These are phyloP conservation scores for Zygaena filipendulae DNA, from an alignment of 2,888 invertebrate species.

Conservation along the genomic window DNA sequence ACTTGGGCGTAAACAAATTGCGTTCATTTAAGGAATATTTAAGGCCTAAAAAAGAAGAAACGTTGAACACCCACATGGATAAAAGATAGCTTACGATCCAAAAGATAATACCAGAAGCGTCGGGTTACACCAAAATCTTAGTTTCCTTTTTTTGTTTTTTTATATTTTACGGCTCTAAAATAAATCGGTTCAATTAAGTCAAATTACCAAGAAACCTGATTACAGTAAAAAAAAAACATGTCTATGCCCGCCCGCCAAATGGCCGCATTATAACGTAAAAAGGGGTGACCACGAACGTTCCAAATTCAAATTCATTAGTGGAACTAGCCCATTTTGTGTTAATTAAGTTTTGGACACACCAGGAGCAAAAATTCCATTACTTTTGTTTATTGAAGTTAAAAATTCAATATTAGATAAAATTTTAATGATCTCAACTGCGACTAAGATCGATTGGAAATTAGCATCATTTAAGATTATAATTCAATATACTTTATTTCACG, in stretches of 20 bases:
- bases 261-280: constrained; percentile 24
- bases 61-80: constrained; percentile 13
- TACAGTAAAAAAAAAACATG: constrained; percentile 21
- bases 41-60: constrained; percentile 5
- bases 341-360: constrained; percentile 18
- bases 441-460: too few species aligned
- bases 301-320: constrained; percentile 33
- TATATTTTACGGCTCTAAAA: constrained; percentile 14
- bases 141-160: too few species aligned
- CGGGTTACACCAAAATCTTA: too few species aligned
- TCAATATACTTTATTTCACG: too few species aligned
- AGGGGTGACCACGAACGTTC: too few species aligned
- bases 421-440: too few species aligned
- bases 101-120: constrained; percentile 19
- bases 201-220: constrained; percentile 20
- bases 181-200: constrained; percentile 21
- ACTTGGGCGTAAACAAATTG: not conserved
- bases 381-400: too few species aligned
- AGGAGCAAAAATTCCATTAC: too few species aligned
- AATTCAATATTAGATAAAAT: too few species aligned
- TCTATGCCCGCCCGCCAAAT: constrained; percentile 20
- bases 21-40: not conserved
- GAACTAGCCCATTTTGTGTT: constrained; percentile 28
- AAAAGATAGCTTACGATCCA: too few species aligned
- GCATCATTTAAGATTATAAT: too few species aligned